phyloP scores from a whole-genome alignment of 1,140 invertebrate species.

The Drosophila grimshawi region DNA sequence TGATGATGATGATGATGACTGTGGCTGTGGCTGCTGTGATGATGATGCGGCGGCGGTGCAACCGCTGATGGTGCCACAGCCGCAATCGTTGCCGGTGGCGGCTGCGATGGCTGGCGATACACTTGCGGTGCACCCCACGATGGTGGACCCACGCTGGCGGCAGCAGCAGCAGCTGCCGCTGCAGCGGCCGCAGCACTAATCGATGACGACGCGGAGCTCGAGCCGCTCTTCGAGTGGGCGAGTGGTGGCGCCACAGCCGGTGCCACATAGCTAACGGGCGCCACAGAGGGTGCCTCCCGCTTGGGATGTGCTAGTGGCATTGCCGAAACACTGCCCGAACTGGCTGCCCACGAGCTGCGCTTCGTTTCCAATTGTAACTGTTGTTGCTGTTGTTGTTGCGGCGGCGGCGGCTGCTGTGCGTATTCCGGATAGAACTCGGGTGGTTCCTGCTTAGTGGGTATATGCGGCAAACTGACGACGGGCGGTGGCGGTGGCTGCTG shows the following conservation, averaged over 20 bases:
- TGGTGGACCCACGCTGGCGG: conserved; percentile 72
- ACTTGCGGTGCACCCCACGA: conserved; percentile 81
- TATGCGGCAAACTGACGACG: conserved; percentile 69
- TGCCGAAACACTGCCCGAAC: conserved; percentile 34
- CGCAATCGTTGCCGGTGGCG: conserved; percentile 51
- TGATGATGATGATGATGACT: conserved; percentile 75
- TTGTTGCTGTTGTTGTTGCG: conserved; percentile 21
- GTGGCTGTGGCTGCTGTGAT: conserved; percentile 49
- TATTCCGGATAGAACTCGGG: conserved; percentile 80
- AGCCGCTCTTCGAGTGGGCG: conserved; percentile 78
- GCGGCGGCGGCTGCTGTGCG: conserved; percentile 25
- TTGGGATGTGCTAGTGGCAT: conserved; percentile 71
- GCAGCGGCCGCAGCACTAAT: conserved; percentile 67
- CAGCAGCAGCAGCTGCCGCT: conserved; percentile 71
- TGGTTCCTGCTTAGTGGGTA: conserved; percentile 83
- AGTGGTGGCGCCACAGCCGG: conserved; percentile 65
- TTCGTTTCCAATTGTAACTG: conserved; percentile 71
- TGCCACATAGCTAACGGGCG: conserved; percentile 66
- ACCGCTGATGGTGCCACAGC: conserved; percentile 10
- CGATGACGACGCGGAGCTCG: conserved; percentile 68
- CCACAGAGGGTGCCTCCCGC: conserved; percentile 74
- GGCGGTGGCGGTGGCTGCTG: conserved; percentile 42
- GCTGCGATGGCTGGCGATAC: conserved; percentile 71
- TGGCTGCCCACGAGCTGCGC: conserved; percentile 76
- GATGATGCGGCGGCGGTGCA: conserved; percentile 36